Evolutionary conservation across 2,113 vertebrate genomes (phyloP), one percentile per base, ranked within the genome.

Genomic region (Donacobius atricapilla): DNA sequence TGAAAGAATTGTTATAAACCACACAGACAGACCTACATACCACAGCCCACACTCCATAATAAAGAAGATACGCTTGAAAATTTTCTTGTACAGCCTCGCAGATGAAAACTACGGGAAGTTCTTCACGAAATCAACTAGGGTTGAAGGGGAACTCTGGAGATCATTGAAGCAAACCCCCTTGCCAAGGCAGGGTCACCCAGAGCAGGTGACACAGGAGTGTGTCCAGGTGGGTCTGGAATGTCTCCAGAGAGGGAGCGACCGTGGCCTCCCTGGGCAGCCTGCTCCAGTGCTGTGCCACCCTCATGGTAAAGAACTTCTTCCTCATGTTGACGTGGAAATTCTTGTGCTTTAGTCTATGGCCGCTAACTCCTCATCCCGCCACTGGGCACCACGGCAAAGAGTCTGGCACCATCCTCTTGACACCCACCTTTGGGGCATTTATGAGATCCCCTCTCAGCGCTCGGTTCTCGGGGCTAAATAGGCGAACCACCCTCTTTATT

Each of bases 81-180:
- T 9, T 2, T 14, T 4, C 25, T 25, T 25, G 44, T 28, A 18
- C 1, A 30, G 81, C 51, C 42, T 44, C 15, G 0, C 11, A 19
- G 42, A 27, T 11, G 21, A n/a, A n/a, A 75, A 68, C 18, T 28
- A 33, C 0, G 2, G 21, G n/a, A 76, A 61, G 47, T 61, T 76
- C 42, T 77, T 56, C 54, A 54, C 0, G 2, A 25, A 42, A 16
- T 63, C 35, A 7, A 3, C 23, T 8, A 23, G 48, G 10, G 31
- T 28, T 48, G 35, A 48, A 56, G 13, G 31, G 56, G 22, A 48
- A 5, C 54, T 69, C n/a, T 48, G 70, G 40, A 37, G 63, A 42
- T 28, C 10, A 40, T 33, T 35, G 35, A 47, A 70, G 18, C 21
- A 19, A 24, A 53, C 1, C 2, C 3, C 33, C 18, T 15, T 45